Percentiles rank a stretch among this genome's conserved stretches.
These are phyloP conservation scores for Magallana ariakensis DNA, from an alignment of 1,140 invertebrate genomes.

Conservation along the genomic window DNA sequence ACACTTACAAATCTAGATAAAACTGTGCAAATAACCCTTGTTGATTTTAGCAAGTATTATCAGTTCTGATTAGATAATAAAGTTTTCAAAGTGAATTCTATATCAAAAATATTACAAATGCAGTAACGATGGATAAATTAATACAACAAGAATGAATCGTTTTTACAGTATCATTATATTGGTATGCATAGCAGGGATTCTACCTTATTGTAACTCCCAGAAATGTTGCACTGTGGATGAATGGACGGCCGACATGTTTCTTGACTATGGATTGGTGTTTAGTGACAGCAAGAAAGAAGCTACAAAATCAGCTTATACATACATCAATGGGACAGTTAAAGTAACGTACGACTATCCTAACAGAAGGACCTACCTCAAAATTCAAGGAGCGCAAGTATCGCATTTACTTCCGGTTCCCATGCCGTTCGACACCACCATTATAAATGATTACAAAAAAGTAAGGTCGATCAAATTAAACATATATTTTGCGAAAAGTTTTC, in stretches of 20 bases:
- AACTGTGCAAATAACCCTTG: too few relatives aligned
- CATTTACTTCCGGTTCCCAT: background rate
- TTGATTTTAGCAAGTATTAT: too few relatives aligned
- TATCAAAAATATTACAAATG: too few relatives aligned
- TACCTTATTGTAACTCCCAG: background rate
- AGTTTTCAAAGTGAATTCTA: too few relatives aligned
- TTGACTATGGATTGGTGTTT: background rate
- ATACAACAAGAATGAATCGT: background rate
- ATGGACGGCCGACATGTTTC: background rate
- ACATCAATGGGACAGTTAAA: background rate
- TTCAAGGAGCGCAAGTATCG: background rate
- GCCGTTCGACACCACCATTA: background rate
- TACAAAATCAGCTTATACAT: background rate
- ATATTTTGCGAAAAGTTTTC: too few relatives aligned
- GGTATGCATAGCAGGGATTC: background rate
- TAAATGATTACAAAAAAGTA: slow-evolving; percentile 11
- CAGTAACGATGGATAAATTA: too few relatives aligned
- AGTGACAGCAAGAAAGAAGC: background rate
- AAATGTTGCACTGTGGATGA: background rate
- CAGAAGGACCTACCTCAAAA: background rate
- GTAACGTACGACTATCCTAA: background rate
- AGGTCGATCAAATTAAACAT: background rate
- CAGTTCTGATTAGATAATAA: too few relatives aligned
- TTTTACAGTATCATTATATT: background rate
- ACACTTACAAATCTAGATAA: too few relatives aligned